phyloP scores from a whole-genome alignment of 2,888 invertebrate genomes.

The Lapara coniferarum region DNA sequence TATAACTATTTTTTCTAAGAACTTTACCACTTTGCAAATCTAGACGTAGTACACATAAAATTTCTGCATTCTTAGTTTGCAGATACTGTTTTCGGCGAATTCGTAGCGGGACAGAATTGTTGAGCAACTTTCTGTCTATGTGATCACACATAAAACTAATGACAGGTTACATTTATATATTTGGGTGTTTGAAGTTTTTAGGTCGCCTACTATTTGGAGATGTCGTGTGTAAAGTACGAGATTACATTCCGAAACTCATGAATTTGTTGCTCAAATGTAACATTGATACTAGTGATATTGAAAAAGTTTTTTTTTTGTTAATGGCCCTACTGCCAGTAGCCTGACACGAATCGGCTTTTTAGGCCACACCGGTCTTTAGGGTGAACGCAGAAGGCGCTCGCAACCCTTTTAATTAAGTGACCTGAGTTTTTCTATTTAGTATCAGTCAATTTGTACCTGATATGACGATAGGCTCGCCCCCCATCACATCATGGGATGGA shows the following conservation, averaged over 20 bases:
- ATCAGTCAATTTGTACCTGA: no score
- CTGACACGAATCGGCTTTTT: no score
- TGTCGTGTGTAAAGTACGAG: background rate
- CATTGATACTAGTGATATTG: no score
- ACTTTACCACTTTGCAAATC: slow-evolving; percentile 5
- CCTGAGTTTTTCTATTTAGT: no score
- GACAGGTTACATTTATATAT: background rate
- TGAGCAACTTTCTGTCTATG: slow-evolving; percentile 19
- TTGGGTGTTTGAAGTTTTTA: background rate
- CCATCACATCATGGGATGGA: no score
- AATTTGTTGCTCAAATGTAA: no score
- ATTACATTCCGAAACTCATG: background rate
- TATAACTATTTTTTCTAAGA: slow-evolving; percentile 27
- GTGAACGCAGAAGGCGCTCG: no score
- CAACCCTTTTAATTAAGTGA: no score
- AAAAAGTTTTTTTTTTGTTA: no score
- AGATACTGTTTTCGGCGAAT: slow-evolving; percentile 3
- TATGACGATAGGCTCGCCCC: no score
- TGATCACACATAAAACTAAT: background rate
- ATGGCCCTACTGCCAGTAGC: no score
- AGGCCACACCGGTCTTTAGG: no score
- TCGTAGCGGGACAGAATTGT: slow-evolving; percentile 20
- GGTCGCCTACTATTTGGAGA: background rate
- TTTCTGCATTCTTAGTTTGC: background rate
- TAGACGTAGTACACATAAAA: background rate